Conservation (phyloP, 1,140 invertebrate species). For the Bombus waltoni region DNA sequence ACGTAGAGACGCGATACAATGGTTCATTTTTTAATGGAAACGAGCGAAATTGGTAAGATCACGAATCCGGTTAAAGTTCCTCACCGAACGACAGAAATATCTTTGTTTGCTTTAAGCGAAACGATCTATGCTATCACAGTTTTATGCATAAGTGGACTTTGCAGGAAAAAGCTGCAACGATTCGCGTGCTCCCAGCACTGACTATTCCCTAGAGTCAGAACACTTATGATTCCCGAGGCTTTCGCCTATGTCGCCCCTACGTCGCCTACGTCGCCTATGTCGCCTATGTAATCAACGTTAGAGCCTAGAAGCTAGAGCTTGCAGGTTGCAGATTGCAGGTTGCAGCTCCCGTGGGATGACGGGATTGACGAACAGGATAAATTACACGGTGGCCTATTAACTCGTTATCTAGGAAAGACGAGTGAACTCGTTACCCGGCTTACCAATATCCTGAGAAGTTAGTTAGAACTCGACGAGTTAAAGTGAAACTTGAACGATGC, state of each 20-base stretch:
- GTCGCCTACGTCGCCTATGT: too few relatives aligned
- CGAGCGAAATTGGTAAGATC: too few relatives aligned
- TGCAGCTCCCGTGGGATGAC: neutral
- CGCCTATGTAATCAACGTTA: neutral
- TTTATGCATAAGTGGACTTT: neutral
- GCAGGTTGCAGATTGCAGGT: neutral
- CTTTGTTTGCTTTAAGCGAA: neutral
- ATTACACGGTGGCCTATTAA: constrained; percentile 4
- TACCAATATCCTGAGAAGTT: neutral
- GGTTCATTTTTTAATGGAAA: too few relatives aligned
- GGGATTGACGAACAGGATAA: neutral
- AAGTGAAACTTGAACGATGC: neutral
- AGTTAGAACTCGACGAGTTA: neutral
- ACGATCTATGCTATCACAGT: neutral
- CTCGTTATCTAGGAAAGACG: neutral
- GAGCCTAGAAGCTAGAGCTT: too few relatives aligned
- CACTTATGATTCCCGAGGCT: neutral
- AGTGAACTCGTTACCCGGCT: neutral
- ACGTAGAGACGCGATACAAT: too few relatives aligned
- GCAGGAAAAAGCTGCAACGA: neutral
- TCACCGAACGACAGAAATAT: too few relatives aligned
- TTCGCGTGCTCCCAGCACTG: neutral
- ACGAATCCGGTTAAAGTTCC: too few relatives aligned
- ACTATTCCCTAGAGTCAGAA: neutral
- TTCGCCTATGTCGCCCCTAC: neutral